A percentile compares a stretch with the other conserved stretches of the same genome.
Evolutionary conservation across 2,113 vertebrate genomes (phyloP).

Genomic region (Rhinoderma darwinii): DNA sequence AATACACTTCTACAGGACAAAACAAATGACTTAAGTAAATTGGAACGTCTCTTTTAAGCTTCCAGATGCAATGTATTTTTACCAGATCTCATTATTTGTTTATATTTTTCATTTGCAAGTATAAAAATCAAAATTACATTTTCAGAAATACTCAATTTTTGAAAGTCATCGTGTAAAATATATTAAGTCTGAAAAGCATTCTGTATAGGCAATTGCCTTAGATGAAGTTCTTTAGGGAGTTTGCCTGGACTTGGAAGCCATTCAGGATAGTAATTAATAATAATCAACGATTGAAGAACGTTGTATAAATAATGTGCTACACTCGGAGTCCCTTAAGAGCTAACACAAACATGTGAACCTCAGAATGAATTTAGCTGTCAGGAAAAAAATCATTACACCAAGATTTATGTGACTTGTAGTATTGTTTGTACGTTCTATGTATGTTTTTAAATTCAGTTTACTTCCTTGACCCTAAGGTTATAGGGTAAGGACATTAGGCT

Average conservation of each 20-base stretch:
- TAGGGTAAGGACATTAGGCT: slow-evolving; percentile 67
- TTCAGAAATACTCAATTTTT: background rate
- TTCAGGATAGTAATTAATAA: slow-evolving; percentile 82
- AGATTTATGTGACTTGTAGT: slow-evolving; percentile 59
- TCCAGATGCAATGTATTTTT: background rate
- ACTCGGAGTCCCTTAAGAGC: slow-evolving; percentile 77
- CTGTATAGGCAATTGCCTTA: slow-evolving; percentile 67
- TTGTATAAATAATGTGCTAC: slow-evolving; percentile 76
- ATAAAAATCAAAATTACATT: background rate
- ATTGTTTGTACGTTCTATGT: slow-evolving; percentile 70
- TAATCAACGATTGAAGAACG: slow-evolving; percentile 74
- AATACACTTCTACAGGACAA: too few relatives aligned
- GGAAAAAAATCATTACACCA: slow-evolving; percentile 63
- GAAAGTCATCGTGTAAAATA: slow-evolving; percentile 19
- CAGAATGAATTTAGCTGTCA: slow-evolving; percentile 79
- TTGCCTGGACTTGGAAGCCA: slow-evolving; percentile 64
- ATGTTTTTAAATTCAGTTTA: slow-evolving; percentile 72
- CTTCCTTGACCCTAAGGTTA: slow-evolving; percentile 72
- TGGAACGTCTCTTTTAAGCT: background rate
- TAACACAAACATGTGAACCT: slow-evolving; percentile 78
- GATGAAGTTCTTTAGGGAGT: slow-evolving; percentile 62
- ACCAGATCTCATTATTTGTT: background rate
- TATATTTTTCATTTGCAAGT: background rate
- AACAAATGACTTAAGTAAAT: too few relatives aligned
- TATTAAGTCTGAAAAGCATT: slow-evolving; percentile 5